Base-by-base conservation (phyloP, 92 coral and sea anemone genomes). In the Epizoanthus ramosus region DNA sequence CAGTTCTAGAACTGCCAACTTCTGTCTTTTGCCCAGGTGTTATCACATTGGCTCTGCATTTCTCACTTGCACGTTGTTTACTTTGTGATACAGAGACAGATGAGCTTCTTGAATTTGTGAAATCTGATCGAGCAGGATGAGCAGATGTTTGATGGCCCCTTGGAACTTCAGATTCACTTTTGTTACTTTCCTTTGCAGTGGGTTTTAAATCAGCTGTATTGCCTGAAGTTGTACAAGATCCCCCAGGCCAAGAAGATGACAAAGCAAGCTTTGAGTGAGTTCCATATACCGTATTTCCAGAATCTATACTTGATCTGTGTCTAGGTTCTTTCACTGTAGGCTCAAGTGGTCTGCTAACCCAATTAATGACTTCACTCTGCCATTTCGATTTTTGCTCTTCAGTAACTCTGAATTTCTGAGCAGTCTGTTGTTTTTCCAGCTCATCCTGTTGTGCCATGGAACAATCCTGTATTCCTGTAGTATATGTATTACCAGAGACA, bases 211-310 rank as follows among this genome's bases (percentile, higher is more conserved):
- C 69, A 77, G 8, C 24, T 63, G 31, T 0, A 43, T n/a, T 43
- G 17, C 0, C 37, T 10, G 58, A 39, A 12, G 15, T 21, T 25
- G 6, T 18, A 15, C 18, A 33, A 37, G 37, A 37, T 41, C 71
- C 35, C 70, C 8, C 18, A 10, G 82, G 82, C 82, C 82, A 77
- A 69, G 82, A 77, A 23, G 71, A 77, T 9, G 70, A 43, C 52
- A 14, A 43, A 0, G 45, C 41, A 77, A 77, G 82, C 54, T 61
- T 77, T 41, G 70, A 71, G 15, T 77, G 82, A 10, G 58, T 41
- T 3, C 18, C 68, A 37, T 66, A n/a, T 41, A 6, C 24, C 25
- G 22, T 52, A 61, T 13, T 13, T 6, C 47, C 15, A 60, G 70
- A 77, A 77, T 7, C 45, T 28, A 18, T 7, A 19, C 58, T 39